Base-by-base conservation (phyloP, 2,888 invertebrate genomes). In the Drosophila conformis region DNA sequence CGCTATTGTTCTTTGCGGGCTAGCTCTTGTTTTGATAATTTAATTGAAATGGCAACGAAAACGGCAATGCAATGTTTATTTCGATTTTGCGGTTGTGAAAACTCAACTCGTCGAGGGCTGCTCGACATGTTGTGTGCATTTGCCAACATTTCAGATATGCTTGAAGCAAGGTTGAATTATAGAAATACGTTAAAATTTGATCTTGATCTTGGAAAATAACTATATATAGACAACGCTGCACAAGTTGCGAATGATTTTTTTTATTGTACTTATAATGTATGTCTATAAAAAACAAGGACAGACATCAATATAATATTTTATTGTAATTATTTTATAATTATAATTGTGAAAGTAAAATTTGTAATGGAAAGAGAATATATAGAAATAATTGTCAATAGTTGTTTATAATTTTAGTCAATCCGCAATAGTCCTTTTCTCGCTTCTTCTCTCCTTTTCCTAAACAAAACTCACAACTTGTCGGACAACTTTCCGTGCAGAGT, bases 11-110 rank as follows among this genome's bases (percentile, higher is more conserved):
- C 88, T 77, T 82, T 90, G 83, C 58, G 69, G 61, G 42, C 35
- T 36, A 21, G 64, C 52, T 68, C 74, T 69, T 87, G 84, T 83
- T 89, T 77, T 80, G 87, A 90, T 90, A 87, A 87, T 90, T 87
- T 90, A 87, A 87, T 87, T 89, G 89, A 89, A 83, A 80, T 85
- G 77, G 69, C 74, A 71, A 63, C 62, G 66, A 61, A 83, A 83
- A 83, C 73, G 78, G 87, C 83, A 85, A 69, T 68, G 69, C 83
- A 75, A 71, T 80, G 81, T 81, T 76, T 76, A 72, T 69, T 78
- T 72, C 59, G 51, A 48, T 69, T 69, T 56, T 52, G 78, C n/a
- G 69, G 73, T 77, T 76, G 46, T 54, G 42, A 35, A 66, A 25
- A 13, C 33, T 18, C 10, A 62, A 27, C 2, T 13, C 27, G n/a